Conservation (phyloP, 2,113 vertebrate species). For the Loxodonta africana region DNA sequence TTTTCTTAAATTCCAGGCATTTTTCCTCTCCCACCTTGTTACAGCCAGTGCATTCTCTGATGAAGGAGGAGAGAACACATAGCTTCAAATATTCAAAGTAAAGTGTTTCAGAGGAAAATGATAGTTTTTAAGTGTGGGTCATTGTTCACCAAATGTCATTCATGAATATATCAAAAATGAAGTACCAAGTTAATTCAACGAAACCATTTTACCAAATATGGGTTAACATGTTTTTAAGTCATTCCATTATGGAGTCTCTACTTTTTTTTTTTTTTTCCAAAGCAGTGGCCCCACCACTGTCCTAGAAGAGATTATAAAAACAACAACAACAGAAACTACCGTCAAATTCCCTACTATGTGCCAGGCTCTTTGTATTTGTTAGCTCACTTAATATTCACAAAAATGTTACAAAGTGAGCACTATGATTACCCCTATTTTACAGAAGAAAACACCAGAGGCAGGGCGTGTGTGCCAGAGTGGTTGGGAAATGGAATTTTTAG, state of each 20-base stretch:
- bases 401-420: neutral
- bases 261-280: neutral
- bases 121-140: neutral
- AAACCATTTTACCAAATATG: constrained; percentile 7
- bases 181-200: neutral
- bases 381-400: neutral
- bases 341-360: neutral
- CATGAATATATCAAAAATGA: neutral
- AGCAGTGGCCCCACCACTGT: neutral
- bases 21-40: neutral
- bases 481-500: constrained; percentile 17
- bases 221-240: neutral
- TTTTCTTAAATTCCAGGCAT: neutral
- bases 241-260: neutral
- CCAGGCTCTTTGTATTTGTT: neutral
- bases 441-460: neutral
- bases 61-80: neutral
- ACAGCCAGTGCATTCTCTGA: neutral
- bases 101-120: neutral
- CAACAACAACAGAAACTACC: neutral
- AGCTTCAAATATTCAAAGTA: constrained; percentile 13
- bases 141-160: neutral
- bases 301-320: neutral
- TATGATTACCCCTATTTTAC: neutral
- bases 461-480: neutral